Base-by-base conservation (phyloP, 1,140 invertebrate genomes). In the Chlorops oryzae region DNA sequence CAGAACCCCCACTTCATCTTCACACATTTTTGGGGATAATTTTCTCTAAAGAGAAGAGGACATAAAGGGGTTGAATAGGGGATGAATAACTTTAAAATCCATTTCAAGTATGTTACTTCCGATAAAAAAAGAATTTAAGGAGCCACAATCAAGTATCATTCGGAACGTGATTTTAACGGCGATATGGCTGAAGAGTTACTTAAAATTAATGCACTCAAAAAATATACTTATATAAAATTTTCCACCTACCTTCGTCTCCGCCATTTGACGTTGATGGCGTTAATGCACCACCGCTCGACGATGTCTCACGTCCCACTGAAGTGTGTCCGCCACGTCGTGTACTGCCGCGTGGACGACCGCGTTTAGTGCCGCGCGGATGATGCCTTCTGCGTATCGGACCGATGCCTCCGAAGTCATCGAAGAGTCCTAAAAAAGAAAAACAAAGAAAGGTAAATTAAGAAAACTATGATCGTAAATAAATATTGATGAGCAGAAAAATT, bases 331-430 rank as follows among this genome's bases (percentile, higher is more conserved):
- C 67, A 47, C 68, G 63, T 41, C 67, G 58, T 21, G 82, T 73
- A 21, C 83, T 85, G 50, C 84, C 84, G 21, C 84, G 76, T 34
- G 84, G 83, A 53, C 84, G 74, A 1, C 83, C 83, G 10, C 84
- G 77, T 58, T 82, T 82, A 0, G 78, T 76, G 15, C 83, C 83
- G 21, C 83, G 75, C 40, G 75, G 73, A 47, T 74, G 74, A 50
- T 75, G 73, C 28, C 79, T 74, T 44, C 79, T 74, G 54, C 80
- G 64, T 22, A 73, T 65, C 21, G 70, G 59, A 25, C 67, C 57
- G 47, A 66, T 51, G 47, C 59, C 48, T 48, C 52, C 57, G 53
- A 63, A 56, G 38, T 70, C 65, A 50, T 56, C 50, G 23, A 69
- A 61, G 53, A 66, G 60, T 42, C 57, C 66, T 70, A 58, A 54